These are phyloP conservation scores for Leptopilina drosophilae DNA, from an alignment of 2,888 invertebrate genomes.

Conservation along the genomic window DNA sequence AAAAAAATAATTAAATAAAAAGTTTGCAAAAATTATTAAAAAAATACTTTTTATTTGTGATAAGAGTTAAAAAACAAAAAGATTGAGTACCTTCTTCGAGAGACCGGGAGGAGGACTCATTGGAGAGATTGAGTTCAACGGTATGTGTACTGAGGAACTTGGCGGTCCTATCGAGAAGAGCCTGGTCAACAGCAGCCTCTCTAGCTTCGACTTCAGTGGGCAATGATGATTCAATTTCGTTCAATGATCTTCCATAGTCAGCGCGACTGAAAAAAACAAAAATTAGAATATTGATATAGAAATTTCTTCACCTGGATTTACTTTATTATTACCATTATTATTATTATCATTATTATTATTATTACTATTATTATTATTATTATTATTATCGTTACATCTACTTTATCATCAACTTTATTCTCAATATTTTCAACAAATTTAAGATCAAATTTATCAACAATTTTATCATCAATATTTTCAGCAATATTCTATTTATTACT, in stretches of 20 bases:
- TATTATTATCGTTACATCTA: no score
- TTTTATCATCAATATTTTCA: no score
- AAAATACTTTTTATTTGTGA: no score
- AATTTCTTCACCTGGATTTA: not conserved
- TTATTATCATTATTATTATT: not conserved
- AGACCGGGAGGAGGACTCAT: constrained; percentile 87
- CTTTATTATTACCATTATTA: not conserved
- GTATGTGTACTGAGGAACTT: constrained; percentile 88
- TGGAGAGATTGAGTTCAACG: constrained; percentile 88
- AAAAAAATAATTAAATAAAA: no score
- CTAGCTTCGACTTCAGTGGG: constrained; percentile 86
- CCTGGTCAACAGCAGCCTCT: constrained; percentile 85
- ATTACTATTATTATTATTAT: no score
- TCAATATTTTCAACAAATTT: no score
- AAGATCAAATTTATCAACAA: no score
- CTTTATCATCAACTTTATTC: no score
- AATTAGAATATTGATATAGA: not conserved
- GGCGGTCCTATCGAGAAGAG: constrained; percentile 86
- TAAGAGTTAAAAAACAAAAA: no score
- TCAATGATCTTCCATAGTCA: constrained; percentile 80
- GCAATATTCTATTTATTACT: no score
- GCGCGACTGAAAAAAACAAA: constrained; percentile 68
- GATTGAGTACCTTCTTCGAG: constrained; percentile 86
- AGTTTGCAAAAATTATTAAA: not conserved
- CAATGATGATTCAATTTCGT: constrained; percentile 80